Evolutionary conservation across 64 coral and sea anemone species (phyloP), one percentile per base, ranked within the genome.

Genomic region (Stichodactyla mertensii): DNA sequence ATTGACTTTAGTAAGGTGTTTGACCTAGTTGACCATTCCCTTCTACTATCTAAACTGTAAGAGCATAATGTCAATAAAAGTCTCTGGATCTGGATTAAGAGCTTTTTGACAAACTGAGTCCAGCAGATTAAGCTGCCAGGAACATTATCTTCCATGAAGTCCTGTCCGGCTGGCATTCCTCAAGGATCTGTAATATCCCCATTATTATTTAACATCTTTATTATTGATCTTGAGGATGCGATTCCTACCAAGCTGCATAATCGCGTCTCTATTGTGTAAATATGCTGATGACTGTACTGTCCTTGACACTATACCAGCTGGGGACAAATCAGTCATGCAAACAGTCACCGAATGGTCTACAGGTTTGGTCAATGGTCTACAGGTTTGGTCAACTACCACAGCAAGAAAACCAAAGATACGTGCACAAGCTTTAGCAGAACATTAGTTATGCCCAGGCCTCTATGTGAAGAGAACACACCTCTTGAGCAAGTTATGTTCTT

Each of bases 391-490:
- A 86, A 91, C 26, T 57, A 91, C 16, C 82, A 91, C n/a, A 9
- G 54, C 20, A 92, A 77, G 80, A 92, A 90, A 90, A 92, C 85
- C 6, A 92, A 92, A 82, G 85, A 92, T 61, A 84, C 84, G 77
- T 83, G 15, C 18, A 66, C n/a, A 0, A 6, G 4, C 11, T 66
- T 66, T 20, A 4, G 8, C 4, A 66, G 22, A 66, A n/a, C 16
- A 11, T 66, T 18, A 3, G 22, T 5, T 4, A 20, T 20, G 22
- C 62, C 62, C 6, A 20, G 1, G 8, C 18, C 18, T 78, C 64
- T 89, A 28, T 3, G 55, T 56, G 26, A 77, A 54, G 56, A 61
- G 0, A 78, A 84, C 23, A 12, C 12, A 12, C 2, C 1, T 20
- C 5, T 82, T 14, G 87, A 88, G 23, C 51, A 77, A 79, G 77